These are phyloP conservation scores for Trichogramma dendrolimi DNA, from an alignment of 2,888 invertebrate species.

Conservation along the genomic window DNA sequence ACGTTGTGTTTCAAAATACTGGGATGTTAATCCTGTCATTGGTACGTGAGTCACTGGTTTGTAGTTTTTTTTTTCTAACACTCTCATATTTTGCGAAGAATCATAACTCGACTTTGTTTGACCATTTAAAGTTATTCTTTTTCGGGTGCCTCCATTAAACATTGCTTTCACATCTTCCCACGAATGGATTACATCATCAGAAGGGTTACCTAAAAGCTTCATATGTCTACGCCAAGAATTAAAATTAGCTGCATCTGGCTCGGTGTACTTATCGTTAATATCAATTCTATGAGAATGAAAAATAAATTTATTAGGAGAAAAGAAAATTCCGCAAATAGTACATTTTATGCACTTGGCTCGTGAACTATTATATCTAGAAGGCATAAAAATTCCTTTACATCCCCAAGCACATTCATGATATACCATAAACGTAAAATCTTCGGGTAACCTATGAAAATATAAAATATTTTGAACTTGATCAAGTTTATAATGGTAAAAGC, in stretches of 20 bases:
- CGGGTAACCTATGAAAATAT: conserved; percentile 65
- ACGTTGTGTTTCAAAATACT: conserved; percentile 31
- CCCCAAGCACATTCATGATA: conserved; percentile 96
- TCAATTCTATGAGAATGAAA: conserved; percentile 87
- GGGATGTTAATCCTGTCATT: background rate
- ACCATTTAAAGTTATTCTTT: conserved; percentile 63
- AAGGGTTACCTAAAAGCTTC: conserved; percentile 78
- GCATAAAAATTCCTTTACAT: conserved; percentile 84
- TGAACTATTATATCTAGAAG: conserved; percentile 87
- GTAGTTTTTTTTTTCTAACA: background rate
- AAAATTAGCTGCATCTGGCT: conserved; percentile 97
- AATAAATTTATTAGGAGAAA: conserved; percentile 98
- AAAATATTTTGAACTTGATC: background rate
- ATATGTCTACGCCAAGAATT: conserved; percentile 97
- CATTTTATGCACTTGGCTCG: conserved; percentile 97
- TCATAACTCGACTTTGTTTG: conserved; percentile 27
- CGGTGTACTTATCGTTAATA: conserved; percentile 82
- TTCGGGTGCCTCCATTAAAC: conserved; percentile 95
- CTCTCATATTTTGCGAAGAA: conserved; percentile 28
- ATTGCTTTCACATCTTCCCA: conserved; percentile 99
- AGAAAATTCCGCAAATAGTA: conserved; percentile 86
- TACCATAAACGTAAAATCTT: conserved; percentile 91
- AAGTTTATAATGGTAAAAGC: background rate
- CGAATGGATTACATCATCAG: conserved; percentile 79
- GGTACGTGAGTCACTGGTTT: background rate